Evolutionary conservation across 2,113 vertebrate species (phyloP), one percentile per base, ranked within the genome.

Genomic region (Corythaixoides concolor): DNA sequence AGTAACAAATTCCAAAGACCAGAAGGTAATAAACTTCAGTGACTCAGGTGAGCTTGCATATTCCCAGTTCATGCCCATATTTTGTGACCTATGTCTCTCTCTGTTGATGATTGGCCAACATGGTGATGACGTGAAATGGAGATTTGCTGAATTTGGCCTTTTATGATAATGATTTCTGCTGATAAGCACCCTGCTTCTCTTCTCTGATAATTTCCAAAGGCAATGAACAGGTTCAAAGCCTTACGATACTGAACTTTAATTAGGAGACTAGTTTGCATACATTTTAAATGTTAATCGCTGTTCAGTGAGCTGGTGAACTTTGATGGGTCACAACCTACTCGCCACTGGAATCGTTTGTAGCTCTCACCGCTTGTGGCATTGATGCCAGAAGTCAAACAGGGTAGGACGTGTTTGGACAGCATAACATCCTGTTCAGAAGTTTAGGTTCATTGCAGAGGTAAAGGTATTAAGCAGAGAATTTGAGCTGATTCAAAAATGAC

Each of bases 201-300:
- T 96, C 84, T 92, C 64, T 93, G 91, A 94, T 97, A 97, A 95
- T 96, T 98, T 98, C 92, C 94, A 96, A 97, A 97, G 95, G 90
- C 92, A 96, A 77, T 67, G 91, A 98, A 95, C 77, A 97, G 37
- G 74, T 97, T 97, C 95, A 97, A 98, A 97, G 88, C 85, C 58
- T 97, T 97, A 95, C 39, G 93, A 97, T 97, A 93, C 81, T 97
- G 90, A 96, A 95, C 81, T 98, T 98, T 97, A 98, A 98, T 97
- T 97, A 97, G 79, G 69, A 97, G 92, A 77, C 89, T 62, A 94
- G 83, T 95, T 97, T 97, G 91, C 89, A 95, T 97, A 85, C 41
- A 95, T 97, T 97, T 97, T 92, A 98, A 97, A 98, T 97, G 95
- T 97, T 98, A 97, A 98, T 98, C 95, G 94, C 62, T 93, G 86